Conservation (phyloP, 2,888 invertebrate genomes). For the Lycia hirtaria region DNA sequence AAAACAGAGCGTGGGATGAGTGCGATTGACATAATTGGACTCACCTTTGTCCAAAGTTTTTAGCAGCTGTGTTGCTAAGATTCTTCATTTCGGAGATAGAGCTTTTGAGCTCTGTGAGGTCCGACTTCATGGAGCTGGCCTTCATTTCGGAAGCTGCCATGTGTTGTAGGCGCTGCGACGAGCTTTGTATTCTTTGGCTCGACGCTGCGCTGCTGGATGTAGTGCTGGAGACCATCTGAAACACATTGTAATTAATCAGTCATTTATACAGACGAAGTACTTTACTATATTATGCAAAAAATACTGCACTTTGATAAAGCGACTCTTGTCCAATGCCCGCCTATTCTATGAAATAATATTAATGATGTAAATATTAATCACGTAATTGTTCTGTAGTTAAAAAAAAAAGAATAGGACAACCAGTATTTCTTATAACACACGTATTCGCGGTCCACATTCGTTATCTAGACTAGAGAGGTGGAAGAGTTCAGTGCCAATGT, state of each 20-base stretch:
- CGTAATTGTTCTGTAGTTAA: too few relatives aligned
- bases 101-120: conserved; percentile 91
- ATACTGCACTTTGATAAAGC: not conserved
- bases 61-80: conserved; percentile 79
- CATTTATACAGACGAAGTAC: not conserved
- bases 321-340: not conserved
- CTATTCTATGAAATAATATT: not conserved
- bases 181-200: conserved; percentile 86
- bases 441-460: conserved; percentile 66
- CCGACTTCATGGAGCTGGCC: conserved; percentile 93
- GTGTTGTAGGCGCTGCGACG: conserved; percentile 82
- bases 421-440: conserved; percentile 32
- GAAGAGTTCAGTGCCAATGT: conserved; percentile 82
- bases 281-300: not conserved
- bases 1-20: conserved; percentile 21
- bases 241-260: conserved; percentile 32
- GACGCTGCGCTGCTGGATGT: conserved; percentile 86
- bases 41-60: conserved; percentile 79
- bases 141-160: conserved; percentile 90
- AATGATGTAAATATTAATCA: conserved; percentile 10
- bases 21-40: conserved; percentile 38
- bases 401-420: conserved; percentile 24
- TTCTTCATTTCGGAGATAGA: conserved; percentile 95
- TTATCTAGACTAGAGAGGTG: conserved; percentile 78
- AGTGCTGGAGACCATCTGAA: conserved; percentile 85